phyloP scores from a whole-genome alignment of 37 sponge, comb jelly and placozoan genomes.

The Halisarca cf. caerulea region DNA sequence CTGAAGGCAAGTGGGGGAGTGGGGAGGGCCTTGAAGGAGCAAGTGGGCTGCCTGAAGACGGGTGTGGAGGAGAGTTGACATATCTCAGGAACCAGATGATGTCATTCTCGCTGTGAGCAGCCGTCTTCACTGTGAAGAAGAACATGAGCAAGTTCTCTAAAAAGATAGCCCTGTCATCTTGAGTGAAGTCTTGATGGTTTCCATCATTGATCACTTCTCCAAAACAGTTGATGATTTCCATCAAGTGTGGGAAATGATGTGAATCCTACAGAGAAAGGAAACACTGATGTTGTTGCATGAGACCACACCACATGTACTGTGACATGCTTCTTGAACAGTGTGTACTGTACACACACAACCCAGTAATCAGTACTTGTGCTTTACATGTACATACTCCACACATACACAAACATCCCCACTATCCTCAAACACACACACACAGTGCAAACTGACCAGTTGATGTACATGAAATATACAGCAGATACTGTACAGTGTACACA shows the following conservation, averaged over 20 bases:
- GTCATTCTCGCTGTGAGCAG: slow-evolving; percentile 30
- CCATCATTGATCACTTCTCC: not conserved
- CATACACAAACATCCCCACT: no score
- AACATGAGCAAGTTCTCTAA: slow-evolving; percentile 3
- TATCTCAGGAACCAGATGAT: slow-evolving; percentile 50
- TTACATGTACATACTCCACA: not conserved
- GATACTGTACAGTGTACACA: no score
- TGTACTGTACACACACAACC: no score
- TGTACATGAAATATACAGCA: not conserved
- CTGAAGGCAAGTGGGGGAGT: not conserved
- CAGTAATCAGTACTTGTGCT: not conserved
- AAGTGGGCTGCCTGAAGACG: no score
- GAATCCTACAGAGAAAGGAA: no score
- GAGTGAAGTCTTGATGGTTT: not conserved
- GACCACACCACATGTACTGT: no score
- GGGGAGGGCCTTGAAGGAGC: not conserved
- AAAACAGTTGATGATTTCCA: not conserved
- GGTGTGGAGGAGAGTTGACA: slow-evolving; percentile 39
- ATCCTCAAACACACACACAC: no score
- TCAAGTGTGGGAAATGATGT: not conserved
- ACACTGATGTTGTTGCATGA: no score
- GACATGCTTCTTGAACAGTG: no score
- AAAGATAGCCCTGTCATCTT: not conserved
- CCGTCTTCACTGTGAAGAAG: slow-evolving; percentile 52
- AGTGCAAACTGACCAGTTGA: not conserved